Percentiles rank a stretch among this genome's conserved stretches.
These are phyloP conservation scores for Meloe dianella DNA, from an alignment of 2,888 invertebrate genomes.

Conservation along the genomic window DNA sequence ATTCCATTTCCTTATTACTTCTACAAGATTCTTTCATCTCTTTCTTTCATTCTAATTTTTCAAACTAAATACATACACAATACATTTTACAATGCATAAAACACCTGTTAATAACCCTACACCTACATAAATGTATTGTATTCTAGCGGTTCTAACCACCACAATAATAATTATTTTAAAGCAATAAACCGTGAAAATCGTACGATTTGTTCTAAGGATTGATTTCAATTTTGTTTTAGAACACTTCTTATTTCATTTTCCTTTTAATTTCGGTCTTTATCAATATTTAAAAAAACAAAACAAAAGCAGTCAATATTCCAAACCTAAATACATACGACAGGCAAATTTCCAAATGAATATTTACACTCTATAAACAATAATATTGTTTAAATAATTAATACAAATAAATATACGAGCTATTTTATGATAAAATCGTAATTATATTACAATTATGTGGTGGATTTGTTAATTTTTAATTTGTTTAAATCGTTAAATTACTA, in stretches of 20 bases:
- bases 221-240: not conserved
- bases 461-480: too few species aligned
- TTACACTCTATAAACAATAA: not conserved
- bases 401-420: not conserved
- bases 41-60: not conserved
- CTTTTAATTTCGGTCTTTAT: not conserved
- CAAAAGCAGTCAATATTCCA: too few species aligned
- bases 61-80: not conserved
- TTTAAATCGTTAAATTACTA: too few species aligned
- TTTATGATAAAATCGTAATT: not conserved
- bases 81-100: not conserved
- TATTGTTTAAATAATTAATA: not conserved
- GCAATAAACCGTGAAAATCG: constrained; percentile 4
- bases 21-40: not conserved
- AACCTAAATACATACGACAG: not conserved
- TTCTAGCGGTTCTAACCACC: constrained; percentile 8
- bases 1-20: not conserved
- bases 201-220: constrained; percentile 3
- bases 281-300: too few species aligned
- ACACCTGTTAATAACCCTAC: constrained; percentile 10
- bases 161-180: constrained; percentile 5
- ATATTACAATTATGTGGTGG: not conserved
- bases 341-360: not conserved
- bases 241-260: too few species aligned
- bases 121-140: constrained; percentile 6